Conservation (phyloP, 1,140 invertebrate genomes). For the Drosophila nasuta region DNA sequence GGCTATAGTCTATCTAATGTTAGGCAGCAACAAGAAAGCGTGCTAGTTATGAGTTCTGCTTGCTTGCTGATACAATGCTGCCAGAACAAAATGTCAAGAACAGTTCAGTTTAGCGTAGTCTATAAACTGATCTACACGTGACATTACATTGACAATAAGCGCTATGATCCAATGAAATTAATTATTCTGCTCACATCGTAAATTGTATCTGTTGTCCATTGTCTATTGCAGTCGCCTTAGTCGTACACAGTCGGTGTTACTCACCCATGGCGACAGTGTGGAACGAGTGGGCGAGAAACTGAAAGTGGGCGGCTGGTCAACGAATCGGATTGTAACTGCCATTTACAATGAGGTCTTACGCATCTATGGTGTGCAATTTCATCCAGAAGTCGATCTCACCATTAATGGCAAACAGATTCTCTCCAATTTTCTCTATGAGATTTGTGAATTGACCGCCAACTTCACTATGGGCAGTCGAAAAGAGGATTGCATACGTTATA, state of each 20-base stretch:
- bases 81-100: conserved; percentile 75
- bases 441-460: conserved; percentile 93
- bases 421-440: conserved; percentile 97
- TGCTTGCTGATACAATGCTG: conserved; percentile 83
- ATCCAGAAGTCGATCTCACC: conserved; percentile 97
- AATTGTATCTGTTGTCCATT: conserved; percentile 3
- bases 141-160: conserved; percentile 54
- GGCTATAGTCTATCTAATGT: neutral
- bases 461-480: conserved; percentile 96
- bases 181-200: neutral
- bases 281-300: conserved; percentile 95
- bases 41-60: conserved; percentile 49
- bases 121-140: conserved; percentile 83
- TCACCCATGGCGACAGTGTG: conserved; percentile 99
- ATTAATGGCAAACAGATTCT: conserved; percentile 96
- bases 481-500: conserved; percentile 96
- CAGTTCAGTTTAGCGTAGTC: conserved; percentile 71
- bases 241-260: conserved; percentile 94
- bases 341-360: conserved; percentile 96
- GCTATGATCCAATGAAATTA: neutral
- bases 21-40: conserved; percentile 76
- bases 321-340: conserved; percentile 92
- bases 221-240: conserved; percentile 90
- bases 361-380: conserved; percentile 99
- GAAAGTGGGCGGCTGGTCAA: conserved; percentile 92